phyloP scores from a whole-genome alignment of 2,113 vertebrate species.

The Oncorhynchus nerka region DNA sequence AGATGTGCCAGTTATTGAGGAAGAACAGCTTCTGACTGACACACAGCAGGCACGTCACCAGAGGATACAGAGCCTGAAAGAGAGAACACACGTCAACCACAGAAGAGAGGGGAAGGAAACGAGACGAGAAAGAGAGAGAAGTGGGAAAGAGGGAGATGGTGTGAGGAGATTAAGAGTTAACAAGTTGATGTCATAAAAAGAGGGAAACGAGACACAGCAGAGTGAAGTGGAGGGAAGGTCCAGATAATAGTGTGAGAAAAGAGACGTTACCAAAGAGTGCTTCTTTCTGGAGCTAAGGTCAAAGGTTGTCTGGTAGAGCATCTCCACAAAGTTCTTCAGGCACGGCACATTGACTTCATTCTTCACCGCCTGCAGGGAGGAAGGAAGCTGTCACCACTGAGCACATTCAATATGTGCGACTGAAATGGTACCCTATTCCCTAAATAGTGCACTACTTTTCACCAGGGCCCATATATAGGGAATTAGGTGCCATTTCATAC shows the following conservation, averaged over 20 bases:
- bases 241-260: too few species aligned
- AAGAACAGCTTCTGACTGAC: conserved; percentile 99
- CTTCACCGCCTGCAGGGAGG: conserved; percentile 89
- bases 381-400: background rate
- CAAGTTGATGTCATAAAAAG: too few species aligned
- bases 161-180: background rate
- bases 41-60: conserved; percentile 98
- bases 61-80: conserved; percentile 89
- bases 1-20: conserved; percentile 99
- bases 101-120: background rate
- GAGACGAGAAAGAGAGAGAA: too few species aligned
- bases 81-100: background rate
- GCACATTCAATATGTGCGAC: too few species aligned
- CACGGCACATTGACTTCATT: conserved; percentile 99
- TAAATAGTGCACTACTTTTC: too few species aligned
- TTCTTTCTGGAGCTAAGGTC: conserved; percentile 99
- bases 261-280: conserved; percentile 88
- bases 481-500: too few species aligned
- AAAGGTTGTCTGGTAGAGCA: conserved; percentile 99
- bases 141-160: background rate
- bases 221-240: background rate
- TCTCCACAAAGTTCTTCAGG: conserved; percentile 99
- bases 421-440: too few species aligned
- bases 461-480: too few species aligned
- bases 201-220: background rate